Conservation (phyloP, 2,113 vertebrate genomes). For the Mustelus asterias region DNA sequence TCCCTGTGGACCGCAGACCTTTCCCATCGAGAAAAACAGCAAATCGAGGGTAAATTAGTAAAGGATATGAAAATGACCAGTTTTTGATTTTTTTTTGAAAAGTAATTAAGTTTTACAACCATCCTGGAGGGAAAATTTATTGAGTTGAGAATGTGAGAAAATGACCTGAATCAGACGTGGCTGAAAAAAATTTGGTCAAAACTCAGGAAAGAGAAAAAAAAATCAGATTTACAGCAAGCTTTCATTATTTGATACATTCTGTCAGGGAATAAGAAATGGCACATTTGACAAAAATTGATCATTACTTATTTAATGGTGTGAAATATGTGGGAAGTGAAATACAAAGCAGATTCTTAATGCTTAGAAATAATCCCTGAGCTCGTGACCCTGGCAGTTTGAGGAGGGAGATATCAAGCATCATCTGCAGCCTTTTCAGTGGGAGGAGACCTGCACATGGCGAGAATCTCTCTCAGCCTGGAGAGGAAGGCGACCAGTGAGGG, state of each 20-base stretch:
- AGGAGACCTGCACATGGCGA: not conserved
- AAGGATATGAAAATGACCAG: not conserved
- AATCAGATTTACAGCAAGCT: conserved; percentile 4
- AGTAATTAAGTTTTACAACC: conserved; percentile 20
- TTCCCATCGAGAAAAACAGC: not conserved
- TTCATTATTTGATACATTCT: not conserved
- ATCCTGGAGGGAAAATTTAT: conserved; percentile 20
- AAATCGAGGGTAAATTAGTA: not conserved
- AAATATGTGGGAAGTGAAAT: not conserved
- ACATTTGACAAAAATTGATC: conserved; percentile 18
- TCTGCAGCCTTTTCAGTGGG: not conserved
- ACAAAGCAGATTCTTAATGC: not conserved
- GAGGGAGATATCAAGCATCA: not conserved
- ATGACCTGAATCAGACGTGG: conserved; percentile 12
- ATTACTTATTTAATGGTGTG: conserved; percentile 17
- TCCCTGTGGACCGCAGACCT: not conserved
- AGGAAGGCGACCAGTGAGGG: not conserved
- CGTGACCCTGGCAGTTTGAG: not conserved
- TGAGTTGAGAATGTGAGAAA: conserved; percentile 29
- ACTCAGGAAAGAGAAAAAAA: not conserved
- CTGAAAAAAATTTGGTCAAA: not conserved
- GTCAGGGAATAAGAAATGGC: not conserved
- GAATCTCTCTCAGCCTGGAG: not conserved
- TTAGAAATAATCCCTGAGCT: not conserved
- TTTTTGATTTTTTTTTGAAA: not conserved